Percentiles rank a stretch among this genome's conserved stretches.
These are phyloP conservation scores for Leuciscus idus DNA, from an alignment of 2,113 vertebrate genomes.

Conservation along the genomic window DNA sequence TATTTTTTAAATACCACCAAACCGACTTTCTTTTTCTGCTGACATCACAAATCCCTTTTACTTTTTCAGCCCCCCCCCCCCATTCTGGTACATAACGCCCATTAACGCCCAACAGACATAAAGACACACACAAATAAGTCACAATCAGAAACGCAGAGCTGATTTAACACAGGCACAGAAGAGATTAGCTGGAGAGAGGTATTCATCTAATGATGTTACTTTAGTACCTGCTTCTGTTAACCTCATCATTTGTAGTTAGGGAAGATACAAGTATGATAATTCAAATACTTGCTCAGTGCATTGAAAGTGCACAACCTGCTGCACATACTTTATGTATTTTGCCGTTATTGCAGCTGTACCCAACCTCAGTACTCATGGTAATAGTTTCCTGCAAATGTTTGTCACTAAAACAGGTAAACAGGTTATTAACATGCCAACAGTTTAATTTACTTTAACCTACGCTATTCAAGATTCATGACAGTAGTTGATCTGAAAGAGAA, in stretches of 20 bases:
- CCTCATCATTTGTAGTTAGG: neutral
- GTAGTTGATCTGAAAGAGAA: neutral
- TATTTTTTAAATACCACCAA: too few relatives aligned
- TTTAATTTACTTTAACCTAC: neutral
- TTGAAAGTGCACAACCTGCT: neutral
- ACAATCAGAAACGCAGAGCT: conserved; percentile 14
- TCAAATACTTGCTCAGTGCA: neutral
- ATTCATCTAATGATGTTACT: neutral
- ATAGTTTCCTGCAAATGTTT: neutral
- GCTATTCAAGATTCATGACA: neutral
- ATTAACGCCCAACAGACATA: neutral
- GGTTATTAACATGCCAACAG: neutral
- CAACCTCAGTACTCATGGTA: neutral
- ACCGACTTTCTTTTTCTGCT: too few relatives aligned
- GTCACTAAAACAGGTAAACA: neutral
- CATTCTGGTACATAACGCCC: too few relatives aligned
- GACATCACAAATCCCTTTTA: too few relatives aligned
- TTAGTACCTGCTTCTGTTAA: neutral
- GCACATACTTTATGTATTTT: neutral
- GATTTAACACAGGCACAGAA: conserved; percentile 16
- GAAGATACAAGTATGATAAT: neutral
- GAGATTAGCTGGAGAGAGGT: neutral
- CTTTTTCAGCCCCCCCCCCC: too few relatives aligned
- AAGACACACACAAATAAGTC: neutral
- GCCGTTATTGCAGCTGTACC: neutral